Evolutionary conservation across 2,113 vertebrate genomes (phyloP), one percentile per base, ranked within the genome.

Genomic region (Mohoua ochrocephala): DNA sequence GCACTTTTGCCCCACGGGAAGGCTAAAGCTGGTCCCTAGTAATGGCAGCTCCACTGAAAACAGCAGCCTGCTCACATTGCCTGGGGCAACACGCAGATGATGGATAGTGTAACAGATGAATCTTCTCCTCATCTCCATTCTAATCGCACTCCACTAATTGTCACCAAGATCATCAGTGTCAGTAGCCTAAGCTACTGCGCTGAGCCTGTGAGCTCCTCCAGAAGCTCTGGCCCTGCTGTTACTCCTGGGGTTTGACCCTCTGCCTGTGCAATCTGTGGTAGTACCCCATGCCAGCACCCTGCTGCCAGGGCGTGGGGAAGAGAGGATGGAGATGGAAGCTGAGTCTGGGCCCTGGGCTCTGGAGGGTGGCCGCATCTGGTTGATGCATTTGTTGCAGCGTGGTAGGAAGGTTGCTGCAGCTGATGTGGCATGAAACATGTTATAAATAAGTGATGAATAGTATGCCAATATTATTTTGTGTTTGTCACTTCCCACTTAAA

Each of bases 81-180:
- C 97, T 93, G 41, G 20, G 97, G 97, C 97, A 93, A 69, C 75
- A 85, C 52, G 59, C 89, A 96, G 97, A 95, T 97, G 96, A 94
- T 93, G 95, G 94, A 93, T 95, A 91, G 47, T 9, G n/a, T 73
- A 95, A 91, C 94, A 97, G 96, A 97, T 97, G 97, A 97, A 91
- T 93, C 84, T 86, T 95, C 96, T 97, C 93, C 76, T 94, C 90
- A 87, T 92, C 97, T 96, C 79, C 28, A 61, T 96, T 92, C 95
- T 93, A 90, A 97, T 92, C 86, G 89, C 95, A 93, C 89, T 95
- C 85, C 93, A 63, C 87, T 96, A 95, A 97, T 96, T 97, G 96
- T 96, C 97, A 89, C 89, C 89, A 59, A 86, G 94, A 96, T 91
- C 95, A 95, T 94, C 96, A 88, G 14, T 93, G 97, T 95, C 96